A percentile compares a stretch with the other conserved stretches of the same genome.
These are phyloP conservation scores for Lasaia peninsularis DNA, from an alignment of 1,140 invertebrate genomes.

Conservation along the genomic window DNA sequence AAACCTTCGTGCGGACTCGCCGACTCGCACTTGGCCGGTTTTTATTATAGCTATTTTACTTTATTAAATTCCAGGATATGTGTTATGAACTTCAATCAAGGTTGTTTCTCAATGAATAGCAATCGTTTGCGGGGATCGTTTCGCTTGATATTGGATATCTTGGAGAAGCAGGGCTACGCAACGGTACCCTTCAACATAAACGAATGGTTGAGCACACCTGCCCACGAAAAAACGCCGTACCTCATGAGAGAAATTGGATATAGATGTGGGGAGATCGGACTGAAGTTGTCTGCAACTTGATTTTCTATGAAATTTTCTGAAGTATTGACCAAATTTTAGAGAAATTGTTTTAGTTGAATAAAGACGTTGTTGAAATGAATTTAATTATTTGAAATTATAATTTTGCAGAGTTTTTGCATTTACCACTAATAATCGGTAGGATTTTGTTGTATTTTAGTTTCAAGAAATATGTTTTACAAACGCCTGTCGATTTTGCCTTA, in stretches of 20 bases:
- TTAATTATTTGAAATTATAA: neutral
- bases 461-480: too few relatives aligned
- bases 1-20: too few relatives aligned
- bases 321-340: neutral
- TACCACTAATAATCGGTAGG: too few relatives aligned
- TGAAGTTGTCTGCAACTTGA: slow-evolving; percentile 56
- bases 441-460: too few relatives aligned
- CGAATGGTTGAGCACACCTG: slow-evolving; percentile 47
- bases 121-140: slow-evolving; percentile 57
- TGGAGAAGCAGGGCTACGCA: slow-evolving; percentile 52
- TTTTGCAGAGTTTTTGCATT: too few relatives aligned
- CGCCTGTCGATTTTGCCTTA: too few relatives aligned
- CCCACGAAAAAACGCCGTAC: slow-evolving; percentile 54
- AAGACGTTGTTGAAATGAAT: slow-evolving; percentile 20
- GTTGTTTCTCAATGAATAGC: slow-evolving; percentile 69
- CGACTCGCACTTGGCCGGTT: too few relatives aligned
- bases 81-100: slow-evolving; percentile 58
- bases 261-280: slow-evolving; percentile 55
- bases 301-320: neutral
- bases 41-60: neutral
- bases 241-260: slow-evolving; percentile 57
- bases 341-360: slow-evolving; percentile 23
- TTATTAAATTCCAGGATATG: slow-evolving; percentile 47
- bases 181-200: slow-evolving; percentile 46
- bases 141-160: slow-evolving; percentile 49